Evolutionary conservation across 2,113 vertebrate genomes (phyloP), one percentile per base, ranked within the genome.

Genomic region (Otus sunia): DNA sequence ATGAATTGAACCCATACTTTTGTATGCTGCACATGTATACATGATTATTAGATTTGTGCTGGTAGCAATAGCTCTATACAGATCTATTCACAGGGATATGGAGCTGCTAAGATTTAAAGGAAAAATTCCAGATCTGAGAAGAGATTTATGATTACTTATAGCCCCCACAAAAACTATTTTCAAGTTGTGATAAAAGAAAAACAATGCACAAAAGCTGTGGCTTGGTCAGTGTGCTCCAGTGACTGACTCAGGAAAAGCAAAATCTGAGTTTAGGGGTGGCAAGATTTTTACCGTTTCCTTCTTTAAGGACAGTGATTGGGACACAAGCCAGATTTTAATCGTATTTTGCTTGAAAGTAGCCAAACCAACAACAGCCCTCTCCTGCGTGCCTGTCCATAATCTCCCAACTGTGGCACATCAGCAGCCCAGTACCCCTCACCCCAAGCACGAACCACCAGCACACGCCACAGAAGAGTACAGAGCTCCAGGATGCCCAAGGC

Each of bases 401-500:
- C 58, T 52, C 71, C 75, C 75, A 71, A 1, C 53, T 9, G 0
- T 7, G 64, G 76, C 76, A 55, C 58, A 26, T 1, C 0, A 16
- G 27, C 55, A 55, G 47, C 77, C 49, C 2, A 2, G 56, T 66
- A 79, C 43, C 39, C 62, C 86, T 80, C 22, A 4, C 47, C 9
- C 5, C 36, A 1, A 13, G 64, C 58, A n/a, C 41, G 21, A 71
- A 72, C 89, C 41, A 32, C 62, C 27, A 19, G 84, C 26, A 49
- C 72, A 52, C 62, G 72, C 67, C 52, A 36, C 58, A 72, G 82
- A 80, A 87, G 90, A 92, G 90, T 15, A 36, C 5, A 20, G 75
- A 93, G 91, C 97, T 98, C 96, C 97, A 97, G 96, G 98, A 97
- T 88, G 91, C 94, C 92, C 95, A 55, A 97, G 96, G 96, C 97